A percentile compares a stretch with the other conserved stretches of the same genome.
Conservation (phyloP, 1,140 invertebrate genomes). For the Zaprionus ornatus region DNA sequence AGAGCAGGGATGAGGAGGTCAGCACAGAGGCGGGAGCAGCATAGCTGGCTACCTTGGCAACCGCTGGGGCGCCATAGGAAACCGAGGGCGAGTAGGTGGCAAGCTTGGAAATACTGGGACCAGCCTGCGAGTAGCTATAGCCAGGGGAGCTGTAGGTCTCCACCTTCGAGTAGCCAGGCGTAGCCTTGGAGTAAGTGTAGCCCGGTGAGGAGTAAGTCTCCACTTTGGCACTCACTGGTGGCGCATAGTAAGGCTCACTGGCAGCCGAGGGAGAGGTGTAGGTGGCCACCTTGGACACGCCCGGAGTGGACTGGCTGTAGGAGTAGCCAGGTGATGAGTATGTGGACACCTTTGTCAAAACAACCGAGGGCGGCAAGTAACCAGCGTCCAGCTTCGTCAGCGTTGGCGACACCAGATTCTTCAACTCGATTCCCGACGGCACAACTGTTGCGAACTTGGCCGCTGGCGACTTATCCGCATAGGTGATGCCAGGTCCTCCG, state of each 20-base stretch:
- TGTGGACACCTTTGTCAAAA: conserved; percentile 57
- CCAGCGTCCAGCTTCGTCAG: conserved; percentile 53
- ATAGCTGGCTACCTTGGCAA: conserved; percentile 56
- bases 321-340: conserved; percentile 62
- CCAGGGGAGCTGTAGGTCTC: conserved; percentile 69
- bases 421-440: conserved; percentile 75
- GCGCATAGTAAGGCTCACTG: conserved; percentile 48
- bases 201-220: conserved; percentile 64
- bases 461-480: conserved; percentile 79
- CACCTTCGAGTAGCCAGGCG: conserved; percentile 71
- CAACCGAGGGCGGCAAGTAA: conserved; percentile 53
- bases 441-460: conserved; percentile 74
- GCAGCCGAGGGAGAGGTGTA: conserved; percentile 50
- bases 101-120: conserved; percentile 48
- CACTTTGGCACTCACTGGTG: conserved; percentile 65
- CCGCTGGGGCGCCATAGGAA: conserved; percentile 48
- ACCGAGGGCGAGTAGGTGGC: conserved; percentile 66
- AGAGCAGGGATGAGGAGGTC: conserved; percentile 48
- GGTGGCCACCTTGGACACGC: conserved; percentile 62
- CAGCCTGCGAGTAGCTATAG: conserved; percentile 48
- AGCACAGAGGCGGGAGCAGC: conserved; percentile 46
- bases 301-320: conserved; percentile 60
- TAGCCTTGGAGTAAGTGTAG: conserved; percentile 66
- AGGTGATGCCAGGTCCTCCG: conserved; percentile 63
- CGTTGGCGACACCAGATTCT: conserved; percentile 66